Conservation (phyloP, 1,140 invertebrate genomes). For the Macrosteles quadrilineatus region DNA sequence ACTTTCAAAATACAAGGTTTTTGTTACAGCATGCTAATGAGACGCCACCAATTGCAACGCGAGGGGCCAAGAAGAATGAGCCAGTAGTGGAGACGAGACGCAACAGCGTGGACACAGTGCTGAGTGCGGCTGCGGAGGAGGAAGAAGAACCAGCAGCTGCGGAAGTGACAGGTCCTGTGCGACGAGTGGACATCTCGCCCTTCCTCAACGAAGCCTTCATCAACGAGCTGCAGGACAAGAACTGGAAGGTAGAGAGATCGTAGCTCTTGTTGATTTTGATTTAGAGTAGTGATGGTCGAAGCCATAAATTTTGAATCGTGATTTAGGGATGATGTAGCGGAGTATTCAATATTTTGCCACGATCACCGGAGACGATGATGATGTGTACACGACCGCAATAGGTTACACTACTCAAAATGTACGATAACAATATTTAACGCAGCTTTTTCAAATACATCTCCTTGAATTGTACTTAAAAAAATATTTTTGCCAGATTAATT, state of each 20-base stretch:
- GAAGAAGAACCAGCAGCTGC: conserved; percentile 47
- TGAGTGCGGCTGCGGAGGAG: conserved; percentile 57
- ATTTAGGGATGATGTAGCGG: no score
- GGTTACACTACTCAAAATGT: no score
- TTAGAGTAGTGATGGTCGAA: no score
- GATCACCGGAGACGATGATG: no score
- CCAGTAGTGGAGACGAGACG: conserved; percentile 50
- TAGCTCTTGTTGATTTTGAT: no score
- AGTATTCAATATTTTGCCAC: no score
- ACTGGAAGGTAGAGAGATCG: conserved; percentile 96
- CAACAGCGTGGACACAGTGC: conserved; percentile 44
- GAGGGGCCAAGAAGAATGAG: conserved; percentile 56
- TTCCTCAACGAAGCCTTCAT: conserved; percentile 81
- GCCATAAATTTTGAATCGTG: no score
- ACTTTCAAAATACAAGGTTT: background rate
- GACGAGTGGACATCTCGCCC: conserved; percentile 81
- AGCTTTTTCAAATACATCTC: no score
- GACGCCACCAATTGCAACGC: conserved; percentile 67
- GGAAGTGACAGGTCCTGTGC: conserved; percentile 67
- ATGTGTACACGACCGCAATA: no score
- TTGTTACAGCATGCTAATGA: conserved; percentile 54
- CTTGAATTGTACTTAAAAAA: no score
- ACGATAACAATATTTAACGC: no score
- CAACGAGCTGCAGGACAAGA: conserved; percentile 85
- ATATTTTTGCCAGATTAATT: no score